These are phyloP conservation scores for Psilopsiagon aymara DNA, from an alignment of 2,113 vertebrate genomes.

Conservation along the genomic window DNA sequence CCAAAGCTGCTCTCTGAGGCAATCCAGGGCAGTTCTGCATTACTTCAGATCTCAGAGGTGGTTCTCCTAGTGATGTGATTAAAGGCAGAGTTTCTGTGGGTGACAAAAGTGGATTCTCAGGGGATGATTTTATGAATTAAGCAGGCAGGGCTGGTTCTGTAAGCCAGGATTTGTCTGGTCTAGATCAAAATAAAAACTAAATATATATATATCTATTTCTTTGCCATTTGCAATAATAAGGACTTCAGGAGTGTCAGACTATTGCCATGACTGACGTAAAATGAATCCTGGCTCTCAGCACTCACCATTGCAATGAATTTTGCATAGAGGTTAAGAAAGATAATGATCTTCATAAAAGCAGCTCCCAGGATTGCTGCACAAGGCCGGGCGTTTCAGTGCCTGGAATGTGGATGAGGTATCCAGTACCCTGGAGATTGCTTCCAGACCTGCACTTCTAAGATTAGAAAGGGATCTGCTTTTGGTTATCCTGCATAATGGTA, in stretches of 20 bases:
- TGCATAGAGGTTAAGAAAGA: slow-evolving; percentile 22
- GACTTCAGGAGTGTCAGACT: not conserved
- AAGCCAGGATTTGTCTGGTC: not conserved
- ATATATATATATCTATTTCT: not conserved
- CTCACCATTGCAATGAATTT: slow-evolving; percentile 25
- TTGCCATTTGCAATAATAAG: not conserved
- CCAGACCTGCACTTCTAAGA: not conserved
- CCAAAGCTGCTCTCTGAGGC: not conserved
- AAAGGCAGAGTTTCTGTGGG: not conserved
- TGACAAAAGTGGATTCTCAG: not conserved
- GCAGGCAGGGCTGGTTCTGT: not conserved
- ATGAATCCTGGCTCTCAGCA: not conserved
- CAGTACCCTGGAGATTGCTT: slow-evolving; percentile 20
- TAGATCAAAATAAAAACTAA: not conserved
- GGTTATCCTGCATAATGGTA: not conserved
- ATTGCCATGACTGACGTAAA: not conserved
- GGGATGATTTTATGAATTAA: not conserved
- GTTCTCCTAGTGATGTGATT: not conserved
- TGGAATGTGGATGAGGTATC: slow-evolving; percentile 51
- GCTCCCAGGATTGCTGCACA: not conserved
- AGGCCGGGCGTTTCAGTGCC: not conserved
- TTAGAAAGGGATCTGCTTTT: slow-evolving; percentile 13
- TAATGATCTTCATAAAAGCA: slow-evolving; percentile 17
- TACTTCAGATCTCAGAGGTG: not conserved
- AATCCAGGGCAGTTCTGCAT: not conserved